phyloP scores from a whole-genome alignment of 2,113 vertebrate species.

The Callocephalon fimbriatum region DNA sequence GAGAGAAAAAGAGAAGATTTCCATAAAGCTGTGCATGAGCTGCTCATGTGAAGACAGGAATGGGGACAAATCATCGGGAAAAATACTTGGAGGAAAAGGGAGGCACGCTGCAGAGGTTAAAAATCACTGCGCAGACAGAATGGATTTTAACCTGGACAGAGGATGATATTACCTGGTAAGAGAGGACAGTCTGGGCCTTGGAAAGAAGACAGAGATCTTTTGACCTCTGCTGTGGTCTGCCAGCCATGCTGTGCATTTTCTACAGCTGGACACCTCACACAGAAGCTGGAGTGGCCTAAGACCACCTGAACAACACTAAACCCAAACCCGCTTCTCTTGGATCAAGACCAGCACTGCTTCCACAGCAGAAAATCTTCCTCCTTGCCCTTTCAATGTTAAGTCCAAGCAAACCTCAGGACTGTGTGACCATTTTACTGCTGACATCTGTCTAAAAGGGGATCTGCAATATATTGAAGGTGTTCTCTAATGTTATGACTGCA shows the following conservation, averaged over 20 bases:
- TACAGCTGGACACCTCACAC: neutral
- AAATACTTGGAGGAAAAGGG: neutral
- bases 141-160: neutral
- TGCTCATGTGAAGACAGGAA: neutral
- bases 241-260: neutral
- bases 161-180: neutral
- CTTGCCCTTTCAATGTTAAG: neutral
- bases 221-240: neutral
- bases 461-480: neutral
- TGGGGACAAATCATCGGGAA: neutral
- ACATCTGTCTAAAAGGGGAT: neutral
- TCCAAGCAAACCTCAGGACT: neutral
- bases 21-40: neutral
- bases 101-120: neutral
- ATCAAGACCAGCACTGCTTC: too few relatives aligned
- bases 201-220: neutral
- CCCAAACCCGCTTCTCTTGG: neutral
- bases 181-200: neutral
- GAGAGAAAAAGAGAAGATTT: conserved; percentile 30
- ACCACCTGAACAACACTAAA: neutral
- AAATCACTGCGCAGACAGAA: neutral
- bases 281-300: neutral
- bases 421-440: neutral
- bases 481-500: neutral
- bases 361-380: neutral